Evolutionary conservation across 2,113 vertebrate genomes (phyloP), one percentile per base, ranked within the genome.

Genomic region (Chrysemys picta): DNA sequence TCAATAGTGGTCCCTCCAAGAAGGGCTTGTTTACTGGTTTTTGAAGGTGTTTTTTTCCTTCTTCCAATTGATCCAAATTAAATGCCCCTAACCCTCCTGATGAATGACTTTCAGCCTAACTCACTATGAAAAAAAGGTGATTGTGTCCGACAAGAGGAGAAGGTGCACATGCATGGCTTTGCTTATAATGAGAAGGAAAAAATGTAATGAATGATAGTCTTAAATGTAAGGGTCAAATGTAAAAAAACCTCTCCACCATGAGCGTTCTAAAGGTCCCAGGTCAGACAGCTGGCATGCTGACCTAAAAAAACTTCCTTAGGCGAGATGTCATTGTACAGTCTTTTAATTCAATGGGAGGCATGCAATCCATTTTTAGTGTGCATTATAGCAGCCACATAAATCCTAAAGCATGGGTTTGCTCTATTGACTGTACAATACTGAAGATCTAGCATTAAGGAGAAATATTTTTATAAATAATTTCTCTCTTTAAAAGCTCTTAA

Each of bases 21-120:
- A 47, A 50, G 86, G 38, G 25, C 82, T 94, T 31, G 80, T 47
- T 57, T 92, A 69, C 24, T 80, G 62, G 82, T 86, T 78, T 90
- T 69, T 78, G 72, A 79, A 75, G 42, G 38, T 38, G n/a, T 79
- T 86, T 96, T 94, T 91, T 94, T 87, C 91, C 96, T 59, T 89
- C 3, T 42, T 97, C 96, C 95, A 76, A 90, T 6, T 78, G 81
- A 29, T 89, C 80, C 22, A 88, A 57, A 86, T 89, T 69, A 5
- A 38, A 49, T 29, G 82, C 25, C 79, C 91, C 47, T 90, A 42
- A 87, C 16, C 82, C 35, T 80, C 89, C 10, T 65, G 78, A 94
- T 21, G 49, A 65, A 88, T 31, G 2, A 82, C 72, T 85, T 78
- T 45, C 5, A 2, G 83, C 6, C 75, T 19, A n/a, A 62, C 6